phyloP scores from a whole-genome alignment of 2,797 vertebrate species.

The Enteromius afrohamiltoni region DNA sequence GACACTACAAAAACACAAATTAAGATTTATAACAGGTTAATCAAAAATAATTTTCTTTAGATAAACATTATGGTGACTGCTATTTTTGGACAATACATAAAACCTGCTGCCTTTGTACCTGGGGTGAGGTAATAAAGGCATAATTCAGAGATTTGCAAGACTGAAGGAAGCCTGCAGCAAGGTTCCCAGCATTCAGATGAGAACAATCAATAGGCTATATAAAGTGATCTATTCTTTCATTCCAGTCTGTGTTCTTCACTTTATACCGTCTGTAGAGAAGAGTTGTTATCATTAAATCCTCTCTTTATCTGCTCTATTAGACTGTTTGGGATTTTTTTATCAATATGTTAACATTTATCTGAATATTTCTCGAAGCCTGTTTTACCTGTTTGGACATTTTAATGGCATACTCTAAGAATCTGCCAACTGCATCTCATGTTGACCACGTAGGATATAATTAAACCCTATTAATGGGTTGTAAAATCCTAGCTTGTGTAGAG shows the following conservation, averaged over 20 bases:
- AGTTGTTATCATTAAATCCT: background rate
- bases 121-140: background rate
- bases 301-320: background rate
- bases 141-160: background rate
- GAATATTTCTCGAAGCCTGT: background rate
- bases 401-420: background rate
- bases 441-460: background rate
- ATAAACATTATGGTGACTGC: background rate
- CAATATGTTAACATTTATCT: background rate
- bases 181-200: background rate
- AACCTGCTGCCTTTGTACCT: background rate
- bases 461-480: background rate
- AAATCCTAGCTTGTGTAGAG: constrained; percentile 10
- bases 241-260: background rate
- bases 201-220: constrained; percentile 1
- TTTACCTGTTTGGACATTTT: background rate
- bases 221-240: background rate
- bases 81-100: background rate
- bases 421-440: background rate
- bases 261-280: background rate
- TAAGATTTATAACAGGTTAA: too few relatives aligned
- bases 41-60: too few relatives aligned
- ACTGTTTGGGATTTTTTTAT: background rate
- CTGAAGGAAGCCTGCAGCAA: background rate
- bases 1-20: too few relatives aligned